Base-by-base conservation (phyloP, 2,113 vertebrate genomes). In the Meles meles region DNA sequence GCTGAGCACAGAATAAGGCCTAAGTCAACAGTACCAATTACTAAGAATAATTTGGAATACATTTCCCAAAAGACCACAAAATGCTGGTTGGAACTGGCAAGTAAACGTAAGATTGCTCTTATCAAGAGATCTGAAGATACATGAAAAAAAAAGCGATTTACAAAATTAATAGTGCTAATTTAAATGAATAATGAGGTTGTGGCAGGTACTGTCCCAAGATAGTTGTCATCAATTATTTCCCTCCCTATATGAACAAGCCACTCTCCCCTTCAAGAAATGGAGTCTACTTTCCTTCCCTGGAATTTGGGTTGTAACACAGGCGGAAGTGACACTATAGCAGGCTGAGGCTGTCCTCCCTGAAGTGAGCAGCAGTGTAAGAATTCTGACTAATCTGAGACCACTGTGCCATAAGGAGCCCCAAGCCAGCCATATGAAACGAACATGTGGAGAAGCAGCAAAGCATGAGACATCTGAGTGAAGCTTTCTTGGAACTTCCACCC, bases 101-200 rank as follows among this genome's bases (percentile, higher is more conserved):
- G 27, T n/a, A 14, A 96, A 61, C 27, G 0, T 20, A 83, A 80
- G 59, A 83, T 80, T 71, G 6, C 21, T 74, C 37, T 61, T 95
- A 80, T 31, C 93, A 85, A 57, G 27, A 27, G 5, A 72, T 27
- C 12, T 95, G 42, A 90, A 85, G 57, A 55, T 42, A 47, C 5
- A 72, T 42, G 42, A 96, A 42, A 88, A 42, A 96, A 42, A 96
- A 84, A 61, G 6, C 86, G 76, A 97, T 93, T 72, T 79, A 91
- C 65, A 57, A 95, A 85, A 88, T 84, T 63, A 85, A 65, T 29
- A 55, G 55, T 52, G 21, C 23, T 82, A 13, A 77, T 49, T 92
- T 88, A 72, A 91, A 59, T 77, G 34, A 31, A 17, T 47, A 76
- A 88, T 63, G 11, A 90, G 31, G 6, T 29, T 57, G 1, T 69